Evolutionary conservation across 2,888 invertebrate species (phyloP).

Genomic region (Calameuta idolon): DNA sequence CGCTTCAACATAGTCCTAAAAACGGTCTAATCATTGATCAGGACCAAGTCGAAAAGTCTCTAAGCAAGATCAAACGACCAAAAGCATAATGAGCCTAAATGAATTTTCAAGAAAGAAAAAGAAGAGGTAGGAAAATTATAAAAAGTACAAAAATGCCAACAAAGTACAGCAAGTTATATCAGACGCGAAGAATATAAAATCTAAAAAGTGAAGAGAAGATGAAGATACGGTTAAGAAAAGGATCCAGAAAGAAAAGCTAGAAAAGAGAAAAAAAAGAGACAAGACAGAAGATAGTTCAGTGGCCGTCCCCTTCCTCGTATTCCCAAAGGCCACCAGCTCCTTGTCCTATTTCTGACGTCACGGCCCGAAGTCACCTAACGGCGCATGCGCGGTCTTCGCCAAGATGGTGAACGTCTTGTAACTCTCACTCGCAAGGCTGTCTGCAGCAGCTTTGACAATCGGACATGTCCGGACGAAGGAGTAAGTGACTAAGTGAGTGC

Average conservation of each 20-base stretch:
- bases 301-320: constrained; percentile 46
- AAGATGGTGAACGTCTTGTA: constrained; percentile 61
- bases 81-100: not conserved
- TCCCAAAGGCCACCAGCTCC: constrained; percentile 60
- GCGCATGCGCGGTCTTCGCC: constrained; percentile 53
- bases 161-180: not conserved
- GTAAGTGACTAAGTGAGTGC: constrained; percentile 7
- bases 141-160: not conserved
- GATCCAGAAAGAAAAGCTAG: not conserved
- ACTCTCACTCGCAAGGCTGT: constrained; percentile 58
- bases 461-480: constrained; percentile 24
- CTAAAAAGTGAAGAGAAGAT: not conserved
- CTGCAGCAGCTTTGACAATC: constrained; percentile 23
- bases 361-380: constrained; percentile 29
- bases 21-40: not conserved
- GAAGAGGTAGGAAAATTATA: not conserved
- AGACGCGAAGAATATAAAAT: not conserved
- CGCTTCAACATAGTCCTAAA: not conserved
- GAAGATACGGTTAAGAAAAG: not conserved
- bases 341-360: constrained; percentile 63
- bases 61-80: not conserved
- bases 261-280: not conserved
- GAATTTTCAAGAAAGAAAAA: not conserved
- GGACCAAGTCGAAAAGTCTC: not conserved
- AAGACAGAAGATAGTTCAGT: constrained; percentile 52